phyloP scores from a whole-genome alignment of 2,113 vertebrate species.

The Scalopus aquaticus region DNA sequence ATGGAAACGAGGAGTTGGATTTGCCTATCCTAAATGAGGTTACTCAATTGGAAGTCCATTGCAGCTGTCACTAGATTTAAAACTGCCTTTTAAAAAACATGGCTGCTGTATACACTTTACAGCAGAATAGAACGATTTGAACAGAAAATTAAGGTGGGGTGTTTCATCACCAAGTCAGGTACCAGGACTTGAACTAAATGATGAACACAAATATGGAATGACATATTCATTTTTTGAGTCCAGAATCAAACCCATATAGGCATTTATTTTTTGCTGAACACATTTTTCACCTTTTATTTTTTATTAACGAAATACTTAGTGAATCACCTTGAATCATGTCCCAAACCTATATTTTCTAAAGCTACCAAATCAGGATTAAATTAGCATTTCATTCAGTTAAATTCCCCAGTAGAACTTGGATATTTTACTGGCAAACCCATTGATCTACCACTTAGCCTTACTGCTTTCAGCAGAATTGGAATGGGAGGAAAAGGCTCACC shows the following conservation, averaged over 20 bases:
- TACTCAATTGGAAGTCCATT: neutral
- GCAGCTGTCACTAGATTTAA: neutral
- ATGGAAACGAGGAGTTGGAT: neutral
- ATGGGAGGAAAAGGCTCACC: neutral
- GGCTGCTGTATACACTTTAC: neutral
- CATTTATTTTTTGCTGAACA: neutral
- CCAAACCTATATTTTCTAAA: conserved; percentile 58
- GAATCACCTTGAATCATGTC: conserved; percentile 44
- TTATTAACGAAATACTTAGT: conserved; percentile 49
- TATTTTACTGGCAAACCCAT: conserved; percentile 58
- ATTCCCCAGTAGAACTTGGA: neutral
- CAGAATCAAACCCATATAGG: neutral
- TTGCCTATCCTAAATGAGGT: neutral
- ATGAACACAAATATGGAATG: conserved; percentile 13
- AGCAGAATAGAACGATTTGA: conserved; percentile 18
- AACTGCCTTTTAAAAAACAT: neutral
- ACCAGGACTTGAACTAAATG: conserved; percentile 27
- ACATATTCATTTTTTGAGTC: neutral
- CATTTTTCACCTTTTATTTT: neutral
- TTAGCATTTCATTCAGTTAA: conserved; percentile 49
- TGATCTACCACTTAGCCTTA: conserved; percentile 56
- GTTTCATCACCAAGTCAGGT: neutral
- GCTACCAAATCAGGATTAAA: conserved; percentile 40
- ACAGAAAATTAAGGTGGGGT: neutral
- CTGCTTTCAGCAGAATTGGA: conserved; percentile 49